Evolutionary conservation across 2,113 vertebrate genomes (phyloP).

Genomic region (Podilymbus podiceps): DNA sequence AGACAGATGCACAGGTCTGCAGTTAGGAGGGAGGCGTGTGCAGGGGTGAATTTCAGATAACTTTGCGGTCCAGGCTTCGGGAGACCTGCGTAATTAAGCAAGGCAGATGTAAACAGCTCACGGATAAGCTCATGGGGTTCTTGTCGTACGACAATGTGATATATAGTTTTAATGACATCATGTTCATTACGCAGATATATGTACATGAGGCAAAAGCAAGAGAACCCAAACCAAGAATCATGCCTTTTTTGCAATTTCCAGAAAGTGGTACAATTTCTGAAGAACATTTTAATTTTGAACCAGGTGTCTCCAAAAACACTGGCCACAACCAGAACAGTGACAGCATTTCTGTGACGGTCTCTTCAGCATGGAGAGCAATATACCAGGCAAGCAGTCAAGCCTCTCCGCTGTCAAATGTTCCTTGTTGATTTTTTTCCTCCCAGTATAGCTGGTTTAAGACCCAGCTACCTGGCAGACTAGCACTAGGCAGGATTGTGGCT

Average conservation of each 20-base stretch:
- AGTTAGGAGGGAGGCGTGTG: neutral
- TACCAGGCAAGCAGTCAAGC: neutral
- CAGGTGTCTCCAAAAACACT: neutral
- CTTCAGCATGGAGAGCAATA: neutral
- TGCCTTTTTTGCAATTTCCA: neutral
- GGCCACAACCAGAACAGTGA: accelerated
- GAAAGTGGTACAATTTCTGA: neutral
- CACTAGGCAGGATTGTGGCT: accelerated
- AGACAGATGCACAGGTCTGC: neutral
- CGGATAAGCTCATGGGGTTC: neutral
- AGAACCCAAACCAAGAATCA: neutral
- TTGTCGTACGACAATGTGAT: accelerated
- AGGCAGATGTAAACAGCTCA: neutral
- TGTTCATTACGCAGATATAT: accelerated
- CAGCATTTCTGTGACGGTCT: neutral
- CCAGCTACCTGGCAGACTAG: neutral
- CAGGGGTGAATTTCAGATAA: neutral
- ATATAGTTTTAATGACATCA: accelerated
- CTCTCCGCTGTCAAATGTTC: accelerated
- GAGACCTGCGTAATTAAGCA: neutral
- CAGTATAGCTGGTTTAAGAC: neutral
- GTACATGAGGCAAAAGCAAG: neutral
- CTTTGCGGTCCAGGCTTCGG: neutral
- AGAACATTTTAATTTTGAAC: neutral
- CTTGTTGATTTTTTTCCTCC: neutral